These are phyloP conservation scores for Coreoperca whiteheadi DNA, from an alignment of 2,113 vertebrate genomes.

Conservation along the genomic window DNA sequence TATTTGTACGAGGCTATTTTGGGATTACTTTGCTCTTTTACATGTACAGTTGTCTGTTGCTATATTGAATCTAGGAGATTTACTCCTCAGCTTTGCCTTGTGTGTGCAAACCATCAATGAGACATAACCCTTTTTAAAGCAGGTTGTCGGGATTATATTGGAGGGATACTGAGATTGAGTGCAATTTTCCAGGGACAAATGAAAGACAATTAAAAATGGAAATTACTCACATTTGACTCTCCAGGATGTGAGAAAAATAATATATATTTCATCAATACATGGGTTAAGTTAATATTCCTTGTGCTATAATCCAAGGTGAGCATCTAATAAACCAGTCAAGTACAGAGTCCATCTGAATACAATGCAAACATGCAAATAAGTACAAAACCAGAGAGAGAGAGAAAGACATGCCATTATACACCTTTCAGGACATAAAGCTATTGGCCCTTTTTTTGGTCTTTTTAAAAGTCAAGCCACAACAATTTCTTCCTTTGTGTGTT, in stretches of 20 bases:
- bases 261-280: slow-evolving; percentile 5
- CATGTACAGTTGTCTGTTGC: slow-evolving; percentile 6
- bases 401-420: background rate
- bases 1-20: slow-evolving; percentile 1
- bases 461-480: background rate
- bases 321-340: background rate
- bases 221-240: slow-evolving; percentile 58
- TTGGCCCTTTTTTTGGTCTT: background rate
- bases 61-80: slow-evolving; percentile 25
- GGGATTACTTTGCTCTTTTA: slow-evolving; percentile 11
- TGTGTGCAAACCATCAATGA: slow-evolving; percentile 73
- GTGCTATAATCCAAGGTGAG: background rate
- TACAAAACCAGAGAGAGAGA: background rate
- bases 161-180: slow-evolving; percentile 15
- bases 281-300: background rate
- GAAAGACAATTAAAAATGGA: slow-evolving; percentile 50
- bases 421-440: background rate
- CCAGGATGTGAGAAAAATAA: slow-evolving; percentile 47
- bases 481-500: background rate
- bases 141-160: slow-evolving; percentile 29
- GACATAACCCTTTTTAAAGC: slow-evolving; percentile 38
- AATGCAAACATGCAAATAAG: slow-evolving; percentile 1
- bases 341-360: slow-evolving; percentile 16
- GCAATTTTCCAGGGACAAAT: slow-evolving; percentile 33
- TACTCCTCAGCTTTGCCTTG: slow-evolving; percentile 31